phyloP scores from a whole-genome alignment of 2,113 vertebrate species.

The Salminus brasiliensis region DNA sequence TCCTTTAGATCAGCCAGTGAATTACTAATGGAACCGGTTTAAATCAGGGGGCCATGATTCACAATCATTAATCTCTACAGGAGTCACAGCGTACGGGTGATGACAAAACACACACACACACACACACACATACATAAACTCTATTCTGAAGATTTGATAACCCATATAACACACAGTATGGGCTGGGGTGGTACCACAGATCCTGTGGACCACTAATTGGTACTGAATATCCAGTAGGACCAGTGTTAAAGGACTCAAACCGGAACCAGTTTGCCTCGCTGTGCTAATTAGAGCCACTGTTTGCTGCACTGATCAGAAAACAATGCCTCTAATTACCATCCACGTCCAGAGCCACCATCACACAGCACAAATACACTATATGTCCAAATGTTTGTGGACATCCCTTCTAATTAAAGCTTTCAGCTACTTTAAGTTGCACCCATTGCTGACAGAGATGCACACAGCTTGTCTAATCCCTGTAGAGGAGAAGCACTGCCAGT shows the following conservation, averaged over 20 bases:
- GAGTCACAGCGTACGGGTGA: too few species aligned
- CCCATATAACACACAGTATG: background rate
- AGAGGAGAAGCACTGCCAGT: too few species aligned
- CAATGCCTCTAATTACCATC: slow-evolving; percentile 59
- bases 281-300: slow-evolving; percentile 17
- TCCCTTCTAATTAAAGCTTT: too few species aligned
- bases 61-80: background rate
- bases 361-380: background rate
- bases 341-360: slow-evolving; percentile 40
- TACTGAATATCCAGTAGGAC: background rate
- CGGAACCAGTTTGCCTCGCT: background rate
- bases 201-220: background rate
- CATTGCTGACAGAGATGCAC: too few species aligned
- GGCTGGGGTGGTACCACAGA: background rate
- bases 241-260: background rate
- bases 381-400: too few species aligned
- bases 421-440: too few species aligned
- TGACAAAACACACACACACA: too few species aligned
- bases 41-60: background rate
- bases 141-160: too few species aligned
- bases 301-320: background rate
- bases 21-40: background rate
- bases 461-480: too few species aligned
- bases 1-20: background rate
- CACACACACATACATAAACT: too few species aligned